Percentiles rank a stretch among this genome's conserved stretches.
These are phyloP conservation scores for Alsophila aescularia DNA, from an alignment of 2,888 invertebrate genomes.

Conservation along the genomic window DNA sequence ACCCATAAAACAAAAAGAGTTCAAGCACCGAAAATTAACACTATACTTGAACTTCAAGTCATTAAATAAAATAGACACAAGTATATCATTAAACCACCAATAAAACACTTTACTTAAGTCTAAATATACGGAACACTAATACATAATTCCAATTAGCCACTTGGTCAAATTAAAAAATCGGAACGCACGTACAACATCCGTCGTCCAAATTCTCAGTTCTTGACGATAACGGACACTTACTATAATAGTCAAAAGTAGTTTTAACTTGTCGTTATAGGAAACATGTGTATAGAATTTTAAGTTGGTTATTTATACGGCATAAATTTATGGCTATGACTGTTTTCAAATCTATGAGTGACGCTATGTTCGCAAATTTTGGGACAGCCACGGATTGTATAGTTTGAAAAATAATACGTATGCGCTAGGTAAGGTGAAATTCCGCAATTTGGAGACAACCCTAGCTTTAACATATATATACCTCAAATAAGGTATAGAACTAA, in stretches of 20 bases:
- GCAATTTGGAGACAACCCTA: no score
- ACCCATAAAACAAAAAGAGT: no score
- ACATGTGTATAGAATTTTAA: constrained; percentile 15
- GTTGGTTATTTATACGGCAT: not conserved
- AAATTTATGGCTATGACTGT: not conserved
- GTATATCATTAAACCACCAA: no score
- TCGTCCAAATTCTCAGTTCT: constrained; percentile 13
- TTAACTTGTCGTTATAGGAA: constrained; percentile 8
- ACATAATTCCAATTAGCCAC: not conserved
- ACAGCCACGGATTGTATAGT: no score
- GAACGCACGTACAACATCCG: constrained; percentile 22
- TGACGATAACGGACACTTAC: constrained; percentile 14
- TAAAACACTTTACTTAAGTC: not conserved
- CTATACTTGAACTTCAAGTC: no score
- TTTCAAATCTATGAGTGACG: not conserved
- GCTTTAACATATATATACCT: no score
- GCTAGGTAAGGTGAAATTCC: no score
- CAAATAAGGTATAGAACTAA: not conserved
- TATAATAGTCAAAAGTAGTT: constrained; percentile 24
- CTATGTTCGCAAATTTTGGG: no score
- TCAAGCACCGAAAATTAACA: no score
- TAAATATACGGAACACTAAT: not conserved
- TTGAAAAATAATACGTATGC: no score
- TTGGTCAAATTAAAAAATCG: constrained; percentile 6
- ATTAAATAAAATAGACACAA: no score